phyloP scores from a whole-genome alignment of 2,797 vertebrate species.

The Telmatherina bonti region DNA sequence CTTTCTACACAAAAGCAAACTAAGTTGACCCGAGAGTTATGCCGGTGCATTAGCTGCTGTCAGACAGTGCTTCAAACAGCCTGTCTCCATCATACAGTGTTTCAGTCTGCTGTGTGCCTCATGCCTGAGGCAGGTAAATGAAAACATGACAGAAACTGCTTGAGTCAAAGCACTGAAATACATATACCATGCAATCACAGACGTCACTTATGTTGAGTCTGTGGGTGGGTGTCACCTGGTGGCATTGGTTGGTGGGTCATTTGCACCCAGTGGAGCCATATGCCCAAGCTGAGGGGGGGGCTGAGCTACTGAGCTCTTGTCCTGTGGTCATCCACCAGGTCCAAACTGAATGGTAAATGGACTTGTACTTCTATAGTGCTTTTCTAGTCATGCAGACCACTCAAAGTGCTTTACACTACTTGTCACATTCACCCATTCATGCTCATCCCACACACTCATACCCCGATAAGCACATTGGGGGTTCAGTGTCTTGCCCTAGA shows the following conservation, averaged over 20 bases:
- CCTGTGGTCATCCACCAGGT: conserved; percentile 46
- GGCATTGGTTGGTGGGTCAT: conserved; percentile 41
- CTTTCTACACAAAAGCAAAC: neutral
- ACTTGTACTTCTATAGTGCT: too few relatives aligned
- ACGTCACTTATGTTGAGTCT: conserved; percentile 26
- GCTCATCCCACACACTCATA: too few relatives aligned
- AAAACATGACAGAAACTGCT: conserved; percentile 65
- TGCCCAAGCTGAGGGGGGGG: conserved; percentile 53
- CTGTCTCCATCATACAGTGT: neutral
- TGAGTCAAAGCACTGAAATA: conserved; percentile 61
- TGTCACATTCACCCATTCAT: too few relatives aligned
- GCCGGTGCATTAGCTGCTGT: conserved; percentile 10
- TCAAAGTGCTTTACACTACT: too few relatives aligned
- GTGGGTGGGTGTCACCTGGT: conserved; percentile 61
- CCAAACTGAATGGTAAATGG: too few relatives aligned
- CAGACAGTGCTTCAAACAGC: neutral
- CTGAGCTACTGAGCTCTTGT: conserved; percentile 36
- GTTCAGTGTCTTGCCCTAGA: too few relatives aligned
- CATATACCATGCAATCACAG: conserved; percentile 31
- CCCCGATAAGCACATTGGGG: too few relatives aligned
- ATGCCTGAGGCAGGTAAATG: conserved; percentile 61
- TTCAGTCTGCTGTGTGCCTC: conserved; percentile 45
- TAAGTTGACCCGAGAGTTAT: conserved; percentile 16
- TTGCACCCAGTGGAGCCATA: conserved; percentile 60
- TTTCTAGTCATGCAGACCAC: too few relatives aligned